These are phyloP conservation scores for Helleia helle DNA, from an alignment of 2,888 invertebrate genomes.

Conservation along the genomic window DNA sequence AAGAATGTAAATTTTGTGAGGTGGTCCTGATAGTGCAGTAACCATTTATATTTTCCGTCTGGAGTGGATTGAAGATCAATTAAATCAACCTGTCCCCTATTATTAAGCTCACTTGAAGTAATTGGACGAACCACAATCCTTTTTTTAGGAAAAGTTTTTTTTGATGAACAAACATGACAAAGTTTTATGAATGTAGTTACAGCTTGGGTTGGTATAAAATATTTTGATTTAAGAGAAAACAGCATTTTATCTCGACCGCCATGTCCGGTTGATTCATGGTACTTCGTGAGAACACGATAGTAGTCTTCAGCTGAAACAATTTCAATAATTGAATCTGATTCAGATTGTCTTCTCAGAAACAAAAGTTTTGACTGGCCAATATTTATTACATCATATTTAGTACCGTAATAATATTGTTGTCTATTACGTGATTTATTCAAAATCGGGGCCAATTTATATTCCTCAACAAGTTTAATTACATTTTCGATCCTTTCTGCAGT, in stretches of 20 bases:
- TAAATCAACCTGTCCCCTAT: constrained; percentile 30
- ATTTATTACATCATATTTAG: neutral
- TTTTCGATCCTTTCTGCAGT: neutral
- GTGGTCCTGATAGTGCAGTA: constrained; percentile 34
- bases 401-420: neutral
- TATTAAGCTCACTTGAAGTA: constrained; percentile 25
- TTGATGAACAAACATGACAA: too few species aligned
- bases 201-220: too few species aligned
- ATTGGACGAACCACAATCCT: too few species aligned
- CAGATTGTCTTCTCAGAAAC: too few species aligned
- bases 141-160: too few species aligned
- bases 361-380: neutral
- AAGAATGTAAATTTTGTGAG: constrained; percentile 30
- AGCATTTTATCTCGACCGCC: too few species aligned
- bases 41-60: constrained; percentile 33
- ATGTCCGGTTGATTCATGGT: too few species aligned
- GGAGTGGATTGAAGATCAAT: constrained; percentile 28
- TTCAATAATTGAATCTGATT: too few species aligned
- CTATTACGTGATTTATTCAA: neutral
- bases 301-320: too few species aligned
- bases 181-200: too few species aligned
- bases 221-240: too few species aligned
- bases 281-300: too few species aligned
- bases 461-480: neutral
- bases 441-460: neutral